Evolutionary conservation across 2,888 invertebrate genomes (phyloP), one percentile per base, ranked within the genome.

Genomic region (Dynastes hyllus): DNA sequence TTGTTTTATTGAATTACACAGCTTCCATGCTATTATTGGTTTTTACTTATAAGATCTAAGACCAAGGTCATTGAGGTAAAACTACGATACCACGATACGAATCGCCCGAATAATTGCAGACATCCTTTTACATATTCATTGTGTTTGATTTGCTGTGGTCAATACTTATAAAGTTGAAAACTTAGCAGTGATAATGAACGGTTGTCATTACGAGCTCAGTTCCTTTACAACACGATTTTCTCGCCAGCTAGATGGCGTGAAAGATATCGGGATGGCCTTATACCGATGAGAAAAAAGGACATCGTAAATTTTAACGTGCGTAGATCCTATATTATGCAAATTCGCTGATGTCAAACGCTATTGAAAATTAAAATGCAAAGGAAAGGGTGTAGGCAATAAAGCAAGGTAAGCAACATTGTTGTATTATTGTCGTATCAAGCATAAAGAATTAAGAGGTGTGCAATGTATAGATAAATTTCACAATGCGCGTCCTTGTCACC

Each of bases 261-360:
- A 58, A 58, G 22, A 2, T 2, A 22, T 27, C 8, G 22, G 22
- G 22, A 58, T 58, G 55, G 22, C 55, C 55, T 58, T 58, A 37
- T 37, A 37, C 2, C 6, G 8, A 58, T 22, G 55, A 58, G 22
- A 58, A 58, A 29, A 29, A 32, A 63, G 51, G 45, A 63, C 45
- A 61, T 61, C 61, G 73, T 63, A 75, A 75, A 75, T 27, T 75
- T 75, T 22, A 75, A 75, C 73, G 29, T 27, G 73, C 63, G 61
- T 61, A 61, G 50, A 61, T 75, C 45, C 61, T 45, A 61, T 75
- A 61, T 75, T 75, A 75, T 75, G 73, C 61, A 75, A 75, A 63
- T 61, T 50, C 6, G 61, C 22, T 40, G 61, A 75, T 50, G 73
- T 45, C 61, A 75, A 61, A 45, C 13, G 22, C 61, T 61, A 75